These are phyloP conservation scores for Lissocephala sabroskyi DNA, from an alignment of 2,888 invertebrate species.

Conservation along the genomic window DNA sequence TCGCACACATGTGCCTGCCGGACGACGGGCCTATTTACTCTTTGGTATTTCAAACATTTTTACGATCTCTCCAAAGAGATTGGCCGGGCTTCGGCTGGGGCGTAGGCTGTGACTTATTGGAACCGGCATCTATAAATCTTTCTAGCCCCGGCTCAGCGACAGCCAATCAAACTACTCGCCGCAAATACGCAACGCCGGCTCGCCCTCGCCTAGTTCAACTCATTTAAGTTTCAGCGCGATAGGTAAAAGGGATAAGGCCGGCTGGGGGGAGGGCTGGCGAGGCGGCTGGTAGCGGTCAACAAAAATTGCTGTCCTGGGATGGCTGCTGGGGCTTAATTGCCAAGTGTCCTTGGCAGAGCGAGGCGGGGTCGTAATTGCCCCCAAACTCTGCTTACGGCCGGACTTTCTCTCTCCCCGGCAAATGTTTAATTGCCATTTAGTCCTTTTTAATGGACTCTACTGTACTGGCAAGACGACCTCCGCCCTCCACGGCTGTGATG, in stretches of 20 bases:
- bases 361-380: constrained; percentile 51
- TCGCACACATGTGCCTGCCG: constrained; percentile 19
- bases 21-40: no score
- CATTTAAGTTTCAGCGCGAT: constrained; percentile 52
- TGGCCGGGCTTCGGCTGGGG: constrained; percentile 24
- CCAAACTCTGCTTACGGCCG: constrained; percentile 14
- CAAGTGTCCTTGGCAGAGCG: constrained; percentile 58
- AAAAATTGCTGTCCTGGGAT: not conserved
- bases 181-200: not conserved
- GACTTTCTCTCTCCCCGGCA: no score
- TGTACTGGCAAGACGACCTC: constrained; percentile 17
- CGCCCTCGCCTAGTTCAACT: no score
- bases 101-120: constrained; percentile 18
- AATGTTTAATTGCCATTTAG: constrained; percentile 70
- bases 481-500: constrained; percentile 4
- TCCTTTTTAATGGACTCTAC: constrained; percentile 66
- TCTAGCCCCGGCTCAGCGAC: constrained; percentile 21
- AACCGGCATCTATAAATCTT: constrained; percentile 39
- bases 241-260: constrained; percentile 55
- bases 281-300: no score
- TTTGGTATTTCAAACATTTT: constrained; percentile 39
- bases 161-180: constrained; percentile 50
- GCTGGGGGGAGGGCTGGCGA: not conserved
- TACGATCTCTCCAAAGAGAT: constrained; percentile 26
- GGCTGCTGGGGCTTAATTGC: constrained; percentile 57